phyloP scores from a whole-genome alignment of 2,888 invertebrate genomes.

The Drosophila quinaria region DNA sequence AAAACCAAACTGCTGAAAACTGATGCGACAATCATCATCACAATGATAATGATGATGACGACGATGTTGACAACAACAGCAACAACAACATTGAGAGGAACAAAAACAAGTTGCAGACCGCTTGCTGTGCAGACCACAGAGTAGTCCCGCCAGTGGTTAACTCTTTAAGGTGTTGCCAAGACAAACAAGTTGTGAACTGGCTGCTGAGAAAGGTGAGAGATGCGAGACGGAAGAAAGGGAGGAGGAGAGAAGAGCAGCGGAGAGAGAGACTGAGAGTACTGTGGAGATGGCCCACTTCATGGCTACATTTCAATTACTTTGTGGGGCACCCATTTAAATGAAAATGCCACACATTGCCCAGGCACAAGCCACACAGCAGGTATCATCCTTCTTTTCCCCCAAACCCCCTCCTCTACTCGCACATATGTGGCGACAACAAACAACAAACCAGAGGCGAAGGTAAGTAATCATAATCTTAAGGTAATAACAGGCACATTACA shows the following conservation, averaged over 20 bases:
- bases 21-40: conserved; percentile 46
- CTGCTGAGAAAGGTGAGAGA: background rate
- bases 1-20: conserved; percentile 45
- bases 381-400: conserved; percentile 11
- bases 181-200: conserved; percentile 65
- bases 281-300: conserved; percentile 54
- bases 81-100: conserved; percentile 3
- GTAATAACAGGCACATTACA: conserved; percentile 81
- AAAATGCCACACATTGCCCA: conserved; percentile 78
- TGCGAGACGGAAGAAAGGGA: background rate
- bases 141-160: conserved; percentile 54
- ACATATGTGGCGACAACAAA: conserved; percentile 42
- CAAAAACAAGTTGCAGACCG: conserved; percentile 59
- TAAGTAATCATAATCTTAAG: conserved; percentile 79
- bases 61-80: conserved; percentile 15
- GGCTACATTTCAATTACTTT: conserved; percentile 77
- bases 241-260: conserved; percentile 1
- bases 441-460: conserved; percentile 24
- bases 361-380: conserved; percentile 69
- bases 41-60: conserved; percentile 26
- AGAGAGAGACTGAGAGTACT: background rate
- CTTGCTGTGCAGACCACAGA: conserved; percentile 64
- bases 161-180: conserved; percentile 77
- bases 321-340: conserved; percentile 76
- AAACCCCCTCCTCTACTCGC: background rate